phyloP scores from a whole-genome alignment of 53 echinoderm and acorn worm species.

The Luidia sarsii region DNA sequence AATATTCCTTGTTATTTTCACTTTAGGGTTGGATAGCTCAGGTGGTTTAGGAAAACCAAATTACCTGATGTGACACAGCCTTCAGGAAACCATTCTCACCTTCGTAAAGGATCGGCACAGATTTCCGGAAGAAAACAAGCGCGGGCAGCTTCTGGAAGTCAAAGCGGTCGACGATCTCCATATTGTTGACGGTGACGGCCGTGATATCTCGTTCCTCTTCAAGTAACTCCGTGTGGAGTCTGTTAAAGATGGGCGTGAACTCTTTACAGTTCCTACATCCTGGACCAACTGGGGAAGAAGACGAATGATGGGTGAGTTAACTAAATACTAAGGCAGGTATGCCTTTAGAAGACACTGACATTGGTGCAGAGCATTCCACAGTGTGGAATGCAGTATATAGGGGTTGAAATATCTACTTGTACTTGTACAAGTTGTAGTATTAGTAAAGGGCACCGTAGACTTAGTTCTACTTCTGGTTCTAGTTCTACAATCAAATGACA shows the following conservation, averaged over 20 bases:
- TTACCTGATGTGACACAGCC: neutral
- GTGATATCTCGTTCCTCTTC: conserved; percentile 14
- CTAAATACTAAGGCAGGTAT: too few relatives aligned
- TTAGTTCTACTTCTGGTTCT: too few relatives aligned
- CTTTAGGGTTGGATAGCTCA: too few relatives aligned
- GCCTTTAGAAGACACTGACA: too few relatives aligned
- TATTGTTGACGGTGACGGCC: conserved; percentile 51
- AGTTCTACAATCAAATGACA: too few relatives aligned
- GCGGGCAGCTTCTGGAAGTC: conserved; percentile 54
- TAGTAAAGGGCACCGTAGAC: too few relatives aligned
- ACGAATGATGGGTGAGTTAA: too few relatives aligned
- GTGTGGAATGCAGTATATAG: too few relatives aligned
- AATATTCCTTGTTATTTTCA: too few relatives aligned
- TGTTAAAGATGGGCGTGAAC: conserved; percentile 44
- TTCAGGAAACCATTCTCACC: conserved; percentile 60
- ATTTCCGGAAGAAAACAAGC: conserved; percentile 58
- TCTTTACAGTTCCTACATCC: conserved; percentile 63
- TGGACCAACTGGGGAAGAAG: conserved; percentile 55
- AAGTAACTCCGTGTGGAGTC: conserved; percentile 23
- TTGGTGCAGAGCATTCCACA: too few relatives aligned
- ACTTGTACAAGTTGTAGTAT: too few relatives aligned
- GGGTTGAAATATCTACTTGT: too few relatives aligned
- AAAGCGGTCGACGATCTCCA: conserved; percentile 46
- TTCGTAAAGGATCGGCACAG: conserved; percentile 67
- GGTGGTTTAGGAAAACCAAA: neutral